Base-by-base conservation (phyloP, 2,797 vertebrate species). In the Onychomys leucogaster region DNA sequence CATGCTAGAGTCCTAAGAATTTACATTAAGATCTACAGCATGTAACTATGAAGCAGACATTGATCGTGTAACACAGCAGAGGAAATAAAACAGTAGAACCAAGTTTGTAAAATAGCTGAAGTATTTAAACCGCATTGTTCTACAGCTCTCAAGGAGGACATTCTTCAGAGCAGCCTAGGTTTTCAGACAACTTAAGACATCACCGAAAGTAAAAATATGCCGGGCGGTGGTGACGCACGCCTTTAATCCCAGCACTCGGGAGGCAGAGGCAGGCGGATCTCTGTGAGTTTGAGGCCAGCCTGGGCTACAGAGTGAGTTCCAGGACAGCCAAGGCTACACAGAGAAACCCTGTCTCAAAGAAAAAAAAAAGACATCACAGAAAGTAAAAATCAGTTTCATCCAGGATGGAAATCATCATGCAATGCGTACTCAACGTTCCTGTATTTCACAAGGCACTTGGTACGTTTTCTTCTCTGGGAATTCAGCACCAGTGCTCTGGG, bases 311-410 rank as follows among this genome's bases (percentile, higher is more conserved):
- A n/a, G n/a, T n/a, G n/a, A n/a, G n/a, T n/a, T n/a, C n/a, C n/a
- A n/a, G n/a, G n/a, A n/a, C n/a, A n/a, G n/a, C n/a, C n/a, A n/a
- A n/a, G n/a, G n/a, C n/a, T n/a, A n/a, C n/a, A n/a, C n/a, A n/a
- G n/a, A n/a, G n/a, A n/a, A n/a, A n/a, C n/a, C n/a, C n/a, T n/a
- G n/a, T n/a, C n/a, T n/a, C n/a, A n/a, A n/a, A n/a, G n/a, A n/a
- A n/a, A n/a, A n/a, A n/a, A n/a, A n/a, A n/a, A 82, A 90, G 5
- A 43, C 82, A 87, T 67, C 14, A 61, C 59, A 55, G n/a, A 84
- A 81, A 94, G 67, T 46, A 43, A 17, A 76, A 95, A 96, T 81
- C 23, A 92, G 86, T 90, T 95, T 94, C 23, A 86, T 25, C 52
- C 17, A 13, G 43, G 23, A 34, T 14, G 19, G 52, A 96, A 88